These are phyloP conservation scores for Carassius auratus DNA, from an alignment of 2,113 vertebrate genomes.

Conservation along the genomic window DNA sequence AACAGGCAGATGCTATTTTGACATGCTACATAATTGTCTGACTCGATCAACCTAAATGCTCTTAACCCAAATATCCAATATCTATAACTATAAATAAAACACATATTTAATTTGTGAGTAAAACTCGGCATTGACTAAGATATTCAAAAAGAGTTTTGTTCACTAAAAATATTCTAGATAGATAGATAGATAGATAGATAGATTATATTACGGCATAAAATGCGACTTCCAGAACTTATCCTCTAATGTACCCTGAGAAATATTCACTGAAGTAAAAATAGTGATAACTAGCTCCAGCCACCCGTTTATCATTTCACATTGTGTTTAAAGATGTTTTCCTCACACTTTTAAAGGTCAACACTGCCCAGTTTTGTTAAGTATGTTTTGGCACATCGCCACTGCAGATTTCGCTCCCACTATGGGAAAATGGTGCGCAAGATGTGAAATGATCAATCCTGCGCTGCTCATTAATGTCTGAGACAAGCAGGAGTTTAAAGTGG, in stretches of 20 bases:
- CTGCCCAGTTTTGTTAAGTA: conserved; percentile 49
- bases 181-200: no score
- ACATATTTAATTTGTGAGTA: neutral
- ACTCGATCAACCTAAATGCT: neutral
- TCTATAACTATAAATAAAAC: neutral
- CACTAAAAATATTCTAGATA: no score
- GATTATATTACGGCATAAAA: neutral
- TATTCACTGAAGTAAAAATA: neutral
- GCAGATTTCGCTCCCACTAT: conserved; percentile 35
- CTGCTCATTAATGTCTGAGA: conserved; percentile 35
- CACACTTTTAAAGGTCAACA: conserved; percentile 58
- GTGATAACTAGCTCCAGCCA: neutral
- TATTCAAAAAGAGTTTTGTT: no score
- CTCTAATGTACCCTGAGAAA: neutral
- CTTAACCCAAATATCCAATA: neutral
- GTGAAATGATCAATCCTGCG: conserved; percentile 43
- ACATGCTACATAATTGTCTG: neutral
- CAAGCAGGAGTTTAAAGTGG: conserved; percentile 10
- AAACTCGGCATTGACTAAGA: neutral
- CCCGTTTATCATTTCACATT: conserved; percentile 44
- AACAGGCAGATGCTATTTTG: neutral
- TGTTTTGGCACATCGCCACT: conserved; percentile 51
- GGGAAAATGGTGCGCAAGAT: conserved; percentile 16
- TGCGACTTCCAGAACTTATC: neutral
- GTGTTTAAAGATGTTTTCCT: conserved; percentile 52